Evolutionary conservation across 2,888 invertebrate species (phyloP).

Genomic region (Lymantria dispar): DNA sequence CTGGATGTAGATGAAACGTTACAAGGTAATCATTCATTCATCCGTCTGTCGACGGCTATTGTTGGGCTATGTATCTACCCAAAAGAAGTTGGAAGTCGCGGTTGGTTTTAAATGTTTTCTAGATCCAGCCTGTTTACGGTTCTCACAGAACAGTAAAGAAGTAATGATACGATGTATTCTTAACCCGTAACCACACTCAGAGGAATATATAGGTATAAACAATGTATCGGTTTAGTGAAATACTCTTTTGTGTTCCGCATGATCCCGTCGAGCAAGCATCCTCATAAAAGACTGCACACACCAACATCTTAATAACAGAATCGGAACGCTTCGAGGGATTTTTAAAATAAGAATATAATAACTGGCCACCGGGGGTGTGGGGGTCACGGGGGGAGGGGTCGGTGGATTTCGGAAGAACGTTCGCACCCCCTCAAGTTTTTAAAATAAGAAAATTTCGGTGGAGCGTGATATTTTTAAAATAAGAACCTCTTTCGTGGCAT

Average conservation of each 20-base stretch:
- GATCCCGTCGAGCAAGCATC: conserved; percentile 48
- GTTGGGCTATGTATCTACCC: too few species aligned
- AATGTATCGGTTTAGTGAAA: conserved; percentile 35
- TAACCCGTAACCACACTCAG: too few species aligned
- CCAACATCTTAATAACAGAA: conserved; percentile 78
- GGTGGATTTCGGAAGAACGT: conserved; percentile 78
- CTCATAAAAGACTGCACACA: conserved; percentile 70
- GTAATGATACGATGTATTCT: too few species aligned
- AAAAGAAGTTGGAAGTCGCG: too few species aligned
- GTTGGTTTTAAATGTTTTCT: too few species aligned
- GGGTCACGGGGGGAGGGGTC: conserved; percentile 41
- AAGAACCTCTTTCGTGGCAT: conserved; percentile 80
- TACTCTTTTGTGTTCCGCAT: conserved; percentile 52
- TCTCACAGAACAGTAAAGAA: too few species aligned
- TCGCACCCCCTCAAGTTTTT: conserved; percentile 73
- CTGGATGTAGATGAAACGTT: conserved; percentile 31
- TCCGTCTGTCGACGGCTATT: too few species aligned
- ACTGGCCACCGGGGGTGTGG: conserved; percentile 59
- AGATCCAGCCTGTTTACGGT: too few species aligned
- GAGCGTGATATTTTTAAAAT: conserved; percentile 82
- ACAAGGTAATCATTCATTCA: too few species aligned
- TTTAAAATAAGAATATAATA: conserved; percentile 80
- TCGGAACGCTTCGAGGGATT: conserved; percentile 78
- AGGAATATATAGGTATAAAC: conserved; percentile 7
- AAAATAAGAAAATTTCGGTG: conserved; percentile 81